These are phyloP conservation scores for Hemistola chrysoprasaria DNA, from an alignment of 2,888 invertebrate species.

Conservation along the genomic window DNA sequence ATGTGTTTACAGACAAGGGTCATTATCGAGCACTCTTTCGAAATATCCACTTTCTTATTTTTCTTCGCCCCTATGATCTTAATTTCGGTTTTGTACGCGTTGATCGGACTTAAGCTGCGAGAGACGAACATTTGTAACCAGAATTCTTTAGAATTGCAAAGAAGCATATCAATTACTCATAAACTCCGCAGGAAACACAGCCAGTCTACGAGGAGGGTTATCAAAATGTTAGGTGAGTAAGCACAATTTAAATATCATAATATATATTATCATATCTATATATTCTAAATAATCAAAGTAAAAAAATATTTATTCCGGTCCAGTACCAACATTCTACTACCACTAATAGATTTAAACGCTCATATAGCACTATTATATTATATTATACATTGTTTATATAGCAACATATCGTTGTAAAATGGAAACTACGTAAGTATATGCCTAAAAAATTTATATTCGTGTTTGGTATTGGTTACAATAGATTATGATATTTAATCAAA, in stretches of 20 bases:
- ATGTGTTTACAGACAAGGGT: constrained; percentile 76
- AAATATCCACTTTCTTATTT: constrained; percentile 87
- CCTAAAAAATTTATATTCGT: too few relatives aligned
- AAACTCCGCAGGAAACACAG: constrained; percentile 64
- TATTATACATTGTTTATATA: too few relatives aligned
- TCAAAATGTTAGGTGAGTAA: constrained; percentile 89
- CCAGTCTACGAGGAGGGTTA: constrained; percentile 85
- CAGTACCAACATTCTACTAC: too few relatives aligned
- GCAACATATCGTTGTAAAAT: too few relatives aligned
- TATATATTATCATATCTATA: neutral
- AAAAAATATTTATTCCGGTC: too few relatives aligned
- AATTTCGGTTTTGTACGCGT: constrained; percentile 87
- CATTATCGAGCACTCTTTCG: constrained; percentile 84
- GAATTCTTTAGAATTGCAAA: constrained; percentile 43
- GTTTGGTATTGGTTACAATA: too few relatives aligned
- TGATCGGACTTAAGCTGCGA: constrained; percentile 84
- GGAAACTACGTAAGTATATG: too few relatives aligned
- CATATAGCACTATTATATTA: too few relatives aligned
- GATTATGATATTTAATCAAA: too few relatives aligned
- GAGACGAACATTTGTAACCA: constrained; percentile 63
- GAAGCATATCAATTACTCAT: constrained; percentile 40
- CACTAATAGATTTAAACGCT: too few relatives aligned
- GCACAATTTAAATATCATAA: neutral
- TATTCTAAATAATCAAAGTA: too few relatives aligned
- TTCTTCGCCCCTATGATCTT: constrained; percentile 90